Conservation (phyloP, 2,113 vertebrate genomes). For the Ailuropoda melanoleuca region DNA sequence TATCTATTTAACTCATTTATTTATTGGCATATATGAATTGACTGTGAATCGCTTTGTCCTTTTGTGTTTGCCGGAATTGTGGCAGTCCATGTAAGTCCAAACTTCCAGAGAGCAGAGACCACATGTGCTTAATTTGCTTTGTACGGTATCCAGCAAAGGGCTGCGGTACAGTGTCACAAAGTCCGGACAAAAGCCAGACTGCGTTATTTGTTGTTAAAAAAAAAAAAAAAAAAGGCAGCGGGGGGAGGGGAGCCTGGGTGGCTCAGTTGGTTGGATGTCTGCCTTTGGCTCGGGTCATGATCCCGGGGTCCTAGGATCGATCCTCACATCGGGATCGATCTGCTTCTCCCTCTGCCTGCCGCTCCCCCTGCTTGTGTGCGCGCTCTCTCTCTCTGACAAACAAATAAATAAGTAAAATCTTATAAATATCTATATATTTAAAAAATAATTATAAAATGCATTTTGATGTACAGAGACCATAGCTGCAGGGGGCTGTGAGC, state of each 20-base stretch:
- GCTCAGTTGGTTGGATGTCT: neutral
- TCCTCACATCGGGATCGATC: neutral
- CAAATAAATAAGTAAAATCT: neutral
- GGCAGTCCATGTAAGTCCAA: conserved; percentile 44
- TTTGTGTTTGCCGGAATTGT: conserved; percentile 39
- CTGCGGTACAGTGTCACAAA: neutral
- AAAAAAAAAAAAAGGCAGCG: neutral
- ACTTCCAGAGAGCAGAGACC: conserved; percentile 69
- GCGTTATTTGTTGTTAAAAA: neutral
- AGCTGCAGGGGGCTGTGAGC: neutral
- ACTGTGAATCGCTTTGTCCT: conserved; percentile 2
- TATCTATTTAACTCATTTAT: conserved; percentile 27
- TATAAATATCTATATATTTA: neutral
- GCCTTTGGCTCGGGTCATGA: neutral
- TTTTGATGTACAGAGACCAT: neutral
- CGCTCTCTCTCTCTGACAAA: neutral
- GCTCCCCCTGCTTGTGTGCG: too few species aligned
- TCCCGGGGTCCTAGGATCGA: neutral
- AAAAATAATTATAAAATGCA: neutral
- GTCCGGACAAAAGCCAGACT: neutral
- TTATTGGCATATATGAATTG: neutral
- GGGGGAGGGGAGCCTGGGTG: neutral
- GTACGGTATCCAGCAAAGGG: conserved; percentile 48
- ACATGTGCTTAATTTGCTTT: conserved; percentile 52
- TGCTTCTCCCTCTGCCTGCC: too few species aligned